Conservation (phyloP, 2,113 vertebrate genomes). For the Ailuropoda melanoleuca region DNA sequence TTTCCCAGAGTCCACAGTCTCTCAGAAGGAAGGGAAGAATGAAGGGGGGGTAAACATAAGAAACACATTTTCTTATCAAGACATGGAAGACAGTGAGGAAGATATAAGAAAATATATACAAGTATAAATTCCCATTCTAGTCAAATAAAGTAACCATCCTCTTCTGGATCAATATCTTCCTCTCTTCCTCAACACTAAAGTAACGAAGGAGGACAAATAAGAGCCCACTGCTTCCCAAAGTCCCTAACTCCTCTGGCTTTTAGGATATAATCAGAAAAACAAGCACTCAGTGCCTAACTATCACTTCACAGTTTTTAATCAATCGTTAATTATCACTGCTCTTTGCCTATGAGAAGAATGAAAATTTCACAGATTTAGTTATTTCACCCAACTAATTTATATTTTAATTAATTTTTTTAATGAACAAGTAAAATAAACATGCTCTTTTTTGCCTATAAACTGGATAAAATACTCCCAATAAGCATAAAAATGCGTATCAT, state of each 20-base stretch:
- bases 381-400: not conserved
- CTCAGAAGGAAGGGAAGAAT: too few species aligned
- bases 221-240: not conserved
- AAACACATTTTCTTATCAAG: not conserved
- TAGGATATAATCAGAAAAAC: not conserved
- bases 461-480: not conserved
- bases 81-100: not conserved
- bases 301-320: not conserved
- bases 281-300: not conserved
- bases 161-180: not conserved
- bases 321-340: not conserved
- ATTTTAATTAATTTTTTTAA: not conserved
- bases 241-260: not conserved
- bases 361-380: not conserved
- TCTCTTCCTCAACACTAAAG: not conserved
- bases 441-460: not conserved
- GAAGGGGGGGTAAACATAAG: too few species aligned
- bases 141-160: not conserved
- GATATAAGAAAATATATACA: not conserved
- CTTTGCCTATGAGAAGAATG: not conserved
- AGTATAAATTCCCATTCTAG: not conserved
- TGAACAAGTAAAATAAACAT: not conserved
- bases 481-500: not conserved
- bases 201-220: not conserved
- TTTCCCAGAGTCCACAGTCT: too few species aligned